Conservation (phyloP, 2,113 vertebrate genomes). For the Xiphorhynchus elegans region DNA sequence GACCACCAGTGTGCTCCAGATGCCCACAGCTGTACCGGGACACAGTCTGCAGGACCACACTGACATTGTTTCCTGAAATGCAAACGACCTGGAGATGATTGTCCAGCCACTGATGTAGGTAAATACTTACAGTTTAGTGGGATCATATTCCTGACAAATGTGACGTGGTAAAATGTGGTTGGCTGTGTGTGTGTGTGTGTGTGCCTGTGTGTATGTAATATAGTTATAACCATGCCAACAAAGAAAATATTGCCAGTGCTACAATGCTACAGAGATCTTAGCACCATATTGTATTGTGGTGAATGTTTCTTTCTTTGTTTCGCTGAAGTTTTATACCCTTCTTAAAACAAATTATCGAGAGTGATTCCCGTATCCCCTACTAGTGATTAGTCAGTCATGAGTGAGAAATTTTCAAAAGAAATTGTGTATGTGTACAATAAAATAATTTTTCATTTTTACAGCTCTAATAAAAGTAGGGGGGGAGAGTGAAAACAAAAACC, state of each 20-base stretch:
- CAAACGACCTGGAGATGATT: neutral
- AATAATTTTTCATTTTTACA: slow-evolving; percentile 50
- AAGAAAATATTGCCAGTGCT: slow-evolving; percentile 20
- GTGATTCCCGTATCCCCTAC: slow-evolving; percentile 25
- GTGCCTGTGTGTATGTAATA: neutral
- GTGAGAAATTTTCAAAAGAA: slow-evolving; percentile 44
- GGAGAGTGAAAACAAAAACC: neutral
- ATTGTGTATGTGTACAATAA: slow-evolving; percentile 23
- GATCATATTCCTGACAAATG: neutral
- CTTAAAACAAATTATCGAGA: slow-evolving; percentile 48
- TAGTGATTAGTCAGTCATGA: slow-evolving; percentile 55
- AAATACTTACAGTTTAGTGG: neutral
- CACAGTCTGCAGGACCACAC: too few relatives aligned
- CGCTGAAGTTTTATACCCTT: neutral
- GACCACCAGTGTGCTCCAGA: neutral
- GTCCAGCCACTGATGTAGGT: neutral
- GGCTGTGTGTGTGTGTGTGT: neutral
- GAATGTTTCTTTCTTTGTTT: slow-evolving; percentile 56
- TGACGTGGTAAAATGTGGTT: neutral
- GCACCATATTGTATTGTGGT: neutral
- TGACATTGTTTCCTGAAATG: neutral
- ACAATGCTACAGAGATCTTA: slow-evolving; percentile 14
- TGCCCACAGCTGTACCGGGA: neutral
- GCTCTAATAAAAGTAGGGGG: neutral
- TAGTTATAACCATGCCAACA: neutral